Base-by-base conservation (phyloP, 2,888 invertebrate species). In the Dryobota labecula region DNA sequence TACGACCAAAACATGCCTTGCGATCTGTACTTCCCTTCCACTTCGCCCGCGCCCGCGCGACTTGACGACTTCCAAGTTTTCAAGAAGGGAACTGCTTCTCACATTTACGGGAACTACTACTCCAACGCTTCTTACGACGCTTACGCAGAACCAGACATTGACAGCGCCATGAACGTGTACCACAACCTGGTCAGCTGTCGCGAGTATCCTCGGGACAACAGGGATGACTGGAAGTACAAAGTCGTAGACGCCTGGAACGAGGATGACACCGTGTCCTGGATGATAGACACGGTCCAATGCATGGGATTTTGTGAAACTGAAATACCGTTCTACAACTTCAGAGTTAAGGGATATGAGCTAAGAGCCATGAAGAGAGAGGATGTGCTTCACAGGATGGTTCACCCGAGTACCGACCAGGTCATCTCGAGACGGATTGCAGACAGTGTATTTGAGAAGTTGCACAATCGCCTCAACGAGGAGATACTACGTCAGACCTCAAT, bases 231-330 rank as follows among this genome's bases (percentile, higher is more conserved):
- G 97, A 94, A 93, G 74, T 92, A 92, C 85, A 97, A 97, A 85
- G 92, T 94, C 57, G 92, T 97, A 47, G 89, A 90, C 76, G 93
- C 96, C 24, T 97, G 97, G 97, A 96, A 90, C 78, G 95, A 96
- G 70, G 95, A 96, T 20, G 97, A 97, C 87, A 96, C 97, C 53
- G 92, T 96, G 69, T 94, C 96, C 76, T 97, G 97, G 97, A 87
- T 96, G 70, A 88, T 94, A 68, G 94, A 95, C 73, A 92, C 94
- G 49, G 90, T 92, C 9, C 90, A 92, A 75, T 84, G 88, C 73
- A 86, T 92, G 85, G 94, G 94, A 49, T 90, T 91, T 86, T 91
- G 91, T 83, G 94, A 95, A 81, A 92, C 91, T 71, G 94, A 95
- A 62, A 89, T 96, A 36, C 94, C 96, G 5, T 93, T 92, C 79